Conservation (phyloP, 2,797 vertebrate species). For the Simalia tracyae region DNA sequence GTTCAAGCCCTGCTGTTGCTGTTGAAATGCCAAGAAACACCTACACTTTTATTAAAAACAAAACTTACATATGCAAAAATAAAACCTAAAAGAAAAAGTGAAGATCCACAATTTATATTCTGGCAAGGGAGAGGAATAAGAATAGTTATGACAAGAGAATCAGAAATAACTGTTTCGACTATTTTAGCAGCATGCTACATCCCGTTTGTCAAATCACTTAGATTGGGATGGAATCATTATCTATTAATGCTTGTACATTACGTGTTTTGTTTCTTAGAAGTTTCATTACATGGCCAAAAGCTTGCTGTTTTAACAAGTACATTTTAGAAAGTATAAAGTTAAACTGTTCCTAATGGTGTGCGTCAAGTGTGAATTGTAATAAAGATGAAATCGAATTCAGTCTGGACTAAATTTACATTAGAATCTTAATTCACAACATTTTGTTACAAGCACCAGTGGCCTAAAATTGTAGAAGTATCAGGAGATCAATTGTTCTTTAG, state of each 20-base stretch:
- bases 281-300: conserved; percentile 45
- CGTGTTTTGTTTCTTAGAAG: conserved; percentile 41
- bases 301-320: conserved; percentile 30
- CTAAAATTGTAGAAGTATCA: background rate
- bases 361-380: background rate
- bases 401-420: background rate
- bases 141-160: conserved; percentile 46
- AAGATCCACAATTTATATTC: conserved; percentile 36
- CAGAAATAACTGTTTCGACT: conserved; percentile 55
- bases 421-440: background rate
- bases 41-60: conserved; percentile 73
- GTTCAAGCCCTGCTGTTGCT: conserved; percentile 79
- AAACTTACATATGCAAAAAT: conserved; percentile 69
- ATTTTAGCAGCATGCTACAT: conserved; percentile 3
- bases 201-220: conserved; percentile 52
- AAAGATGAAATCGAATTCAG: background rate
- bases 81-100: conserved; percentile 43
- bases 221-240: conserved; percentile 53
- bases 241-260: conserved; percentile 52
- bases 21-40: conserved; percentile 79
- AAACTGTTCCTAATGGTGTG: background rate
- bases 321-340: conserved; percentile 10
- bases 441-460: background rate
- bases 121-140: conserved; percentile 33
- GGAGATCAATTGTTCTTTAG: background rate